phyloP scores from a whole-genome alignment of 2,797 vertebrate genomes.

The Phataginus tricuspis region DNA sequence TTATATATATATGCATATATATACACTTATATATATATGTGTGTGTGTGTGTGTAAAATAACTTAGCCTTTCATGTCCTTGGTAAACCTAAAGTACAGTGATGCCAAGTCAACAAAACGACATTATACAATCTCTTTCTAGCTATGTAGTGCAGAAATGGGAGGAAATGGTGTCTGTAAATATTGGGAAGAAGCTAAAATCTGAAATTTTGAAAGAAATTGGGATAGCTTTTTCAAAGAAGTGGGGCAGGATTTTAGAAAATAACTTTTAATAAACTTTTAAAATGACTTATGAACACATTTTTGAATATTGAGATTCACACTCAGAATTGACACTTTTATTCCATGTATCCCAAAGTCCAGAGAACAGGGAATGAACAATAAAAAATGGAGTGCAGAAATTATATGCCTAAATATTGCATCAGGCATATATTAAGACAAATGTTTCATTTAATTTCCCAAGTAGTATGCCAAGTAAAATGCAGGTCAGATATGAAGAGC shows the following conservation, averaged over 20 bases:
- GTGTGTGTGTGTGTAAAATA: too few relatives aligned
- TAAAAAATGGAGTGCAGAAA: not conserved
- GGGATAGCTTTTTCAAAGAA: not conserved
- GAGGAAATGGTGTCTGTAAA: not conserved
- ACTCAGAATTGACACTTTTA: not conserved
- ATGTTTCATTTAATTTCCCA: not conserved
- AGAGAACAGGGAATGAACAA: not conserved
- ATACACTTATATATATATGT: too few relatives aligned
- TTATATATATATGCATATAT: too few relatives aligned
- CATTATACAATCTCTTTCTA: too few relatives aligned
- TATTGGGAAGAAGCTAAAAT: fast-evolving
- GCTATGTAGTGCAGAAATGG: not conserved
- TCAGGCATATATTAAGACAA: not conserved
- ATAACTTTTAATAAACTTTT: not conserved
- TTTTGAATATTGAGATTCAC: too few relatives aligned
- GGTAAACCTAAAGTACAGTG: too few relatives aligned
- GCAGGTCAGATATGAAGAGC: too few relatives aligned
- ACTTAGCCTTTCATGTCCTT: too few relatives aligned
- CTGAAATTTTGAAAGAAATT: not conserved
- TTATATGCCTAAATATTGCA: not conserved
- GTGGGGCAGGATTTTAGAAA: not conserved
- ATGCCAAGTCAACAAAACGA: too few relatives aligned
- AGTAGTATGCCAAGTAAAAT: too few relatives aligned
- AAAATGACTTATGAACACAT: not conserved
- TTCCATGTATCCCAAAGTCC: not conserved